Evolutionary conservation across 2,888 invertebrate genomes (phyloP).

Genomic region (Hedychridium roseum): DNA sequence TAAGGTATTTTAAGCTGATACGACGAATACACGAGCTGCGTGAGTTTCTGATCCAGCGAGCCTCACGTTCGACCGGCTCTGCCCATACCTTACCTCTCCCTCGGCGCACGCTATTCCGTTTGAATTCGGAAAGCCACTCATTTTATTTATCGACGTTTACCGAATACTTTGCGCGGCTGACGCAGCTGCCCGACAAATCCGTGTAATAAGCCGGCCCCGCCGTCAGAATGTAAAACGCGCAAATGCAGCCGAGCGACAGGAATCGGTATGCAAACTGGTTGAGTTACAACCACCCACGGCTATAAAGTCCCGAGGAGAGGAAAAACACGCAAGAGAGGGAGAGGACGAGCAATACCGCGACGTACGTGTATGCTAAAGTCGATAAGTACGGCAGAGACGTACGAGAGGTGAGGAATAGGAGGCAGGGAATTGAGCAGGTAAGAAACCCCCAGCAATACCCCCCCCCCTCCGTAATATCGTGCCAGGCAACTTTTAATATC

Average conservation of each 20-base stretch:
- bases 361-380: too few species aligned
- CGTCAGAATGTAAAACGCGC: conserved; percentile 43
- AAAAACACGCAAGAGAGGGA: not conserved
- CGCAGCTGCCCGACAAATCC: conserved; percentile 41
- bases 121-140: too few species aligned
- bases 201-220: conserved; percentile 45
- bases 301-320: conserved; percentile 39
- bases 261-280: conserved; percentile 49
- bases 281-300: conserved; percentile 41
- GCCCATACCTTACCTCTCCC: too few species aligned
- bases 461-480: conserved; percentile 49
- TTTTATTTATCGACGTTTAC: too few species aligned
- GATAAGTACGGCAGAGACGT: too few species aligned
- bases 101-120: too few species aligned
- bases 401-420: conserved; percentile 7
- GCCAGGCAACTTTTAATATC: conserved; percentile 61
- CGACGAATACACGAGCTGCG: conserved; percentile 34
- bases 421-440: conserved; percentile 9
- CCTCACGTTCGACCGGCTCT: too few species aligned
- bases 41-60: too few species aligned
- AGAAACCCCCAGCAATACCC: conserved; percentile 25
- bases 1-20: conserved; percentile 32
- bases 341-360: conserved; percentile 7
- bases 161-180: too few species aligned
- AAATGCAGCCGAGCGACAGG: conserved; percentile 44